Percentiles rank a stretch among this genome's conserved stretches.
Evolutionary conservation across 1,140 invertebrate genomes (phyloP).

Genomic region (Sesamia nonagrioides): DNA sequence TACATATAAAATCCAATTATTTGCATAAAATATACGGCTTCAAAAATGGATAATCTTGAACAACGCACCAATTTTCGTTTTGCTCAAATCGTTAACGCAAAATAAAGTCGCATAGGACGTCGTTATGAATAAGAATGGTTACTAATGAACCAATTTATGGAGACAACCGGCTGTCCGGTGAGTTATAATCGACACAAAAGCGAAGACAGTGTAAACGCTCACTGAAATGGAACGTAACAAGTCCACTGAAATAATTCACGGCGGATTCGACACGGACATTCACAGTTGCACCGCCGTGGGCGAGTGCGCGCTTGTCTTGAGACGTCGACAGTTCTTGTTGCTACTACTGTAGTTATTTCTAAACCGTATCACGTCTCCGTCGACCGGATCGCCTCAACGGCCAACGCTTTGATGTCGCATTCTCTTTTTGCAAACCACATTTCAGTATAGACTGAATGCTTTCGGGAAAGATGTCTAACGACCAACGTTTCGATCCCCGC

Average conservation of each 20-base stretch:
- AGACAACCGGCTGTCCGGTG: slow-evolving; percentile 64
- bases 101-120: slow-evolving; percentile 44
- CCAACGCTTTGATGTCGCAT: slow-evolving; percentile 81
- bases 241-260: slow-evolving; percentile 79
- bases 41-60: slow-evolving; percentile 29
- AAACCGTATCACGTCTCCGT: slow-evolving; percentile 80
- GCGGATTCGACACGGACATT: slow-evolving; percentile 74
- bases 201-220: slow-evolving; percentile 61
- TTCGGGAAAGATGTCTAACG: slow-evolving; percentile 78
- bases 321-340: slow-evolving; percentile 61
- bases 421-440: slow-evolving; percentile 84
- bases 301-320: slow-evolving; percentile 68
- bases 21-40: slow-evolving; percentile 46
- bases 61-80: slow-evolving; percentile 9
- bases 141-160: slow-evolving; percentile 71
- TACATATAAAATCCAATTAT: slow-evolving; percentile 41
- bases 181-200: slow-evolving; percentile 73
- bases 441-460: slow-evolving; percentile 77
- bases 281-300: slow-evolving; percentile 64
- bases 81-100: slow-evolving; percentile 38
- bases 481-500: slow-evolving; percentile 54
- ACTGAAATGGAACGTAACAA: slow-evolving; percentile 75
- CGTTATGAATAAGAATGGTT: slow-evolving; percentile 57
- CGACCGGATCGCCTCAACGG: slow-evolving; percentile 70
- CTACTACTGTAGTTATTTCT: slow-evolving; percentile 78